Evolutionary conservation across 2,888 invertebrate species (phyloP).

Genomic region (Myopa tessellatipennis): DNA sequence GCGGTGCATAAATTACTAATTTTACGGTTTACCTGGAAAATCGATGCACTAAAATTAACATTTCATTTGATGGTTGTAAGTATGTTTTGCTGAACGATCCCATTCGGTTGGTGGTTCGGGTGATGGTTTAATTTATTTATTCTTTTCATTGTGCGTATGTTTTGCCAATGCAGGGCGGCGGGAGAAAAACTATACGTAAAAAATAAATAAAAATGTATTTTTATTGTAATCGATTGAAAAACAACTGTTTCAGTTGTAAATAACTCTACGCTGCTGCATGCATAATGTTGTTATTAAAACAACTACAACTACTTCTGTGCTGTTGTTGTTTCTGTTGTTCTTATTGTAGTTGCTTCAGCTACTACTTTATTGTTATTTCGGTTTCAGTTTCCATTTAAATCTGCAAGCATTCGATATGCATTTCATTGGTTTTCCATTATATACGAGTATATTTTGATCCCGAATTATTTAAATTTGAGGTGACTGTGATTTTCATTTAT

Average conservation of each 20-base stretch:
- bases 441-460: background rate
- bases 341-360: background rate
- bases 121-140: too few species aligned
- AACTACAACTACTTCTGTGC: background rate
- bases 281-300: background rate
- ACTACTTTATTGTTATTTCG: background rate
- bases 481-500: too few species aligned
- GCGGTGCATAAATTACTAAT: constrained; percentile 29
- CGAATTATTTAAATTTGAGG: too few species aligned
- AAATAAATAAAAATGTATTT: too few species aligned
- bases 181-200: too few species aligned
- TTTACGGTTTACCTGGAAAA: constrained; percentile 17
- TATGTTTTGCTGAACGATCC: too few species aligned
- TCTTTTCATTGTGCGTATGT: too few species aligned
- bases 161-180: too few species aligned
- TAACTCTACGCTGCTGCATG: background rate
- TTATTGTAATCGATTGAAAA: constrained; percentile 1
- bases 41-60: constrained; percentile 27
- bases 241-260: background rate
- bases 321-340: background rate
- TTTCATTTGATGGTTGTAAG: constrained; percentile 17
- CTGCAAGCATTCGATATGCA: background rate
- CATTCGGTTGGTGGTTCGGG: too few species aligned
- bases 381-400: background rate
- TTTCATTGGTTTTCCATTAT: constrained; percentile 5